Percentiles rank a stretch among this genome's conserved stretches.
Evolutionary conservation across 2,888 invertebrate genomes (phyloP).

Genomic region (Bellardia pandia): DNA sequence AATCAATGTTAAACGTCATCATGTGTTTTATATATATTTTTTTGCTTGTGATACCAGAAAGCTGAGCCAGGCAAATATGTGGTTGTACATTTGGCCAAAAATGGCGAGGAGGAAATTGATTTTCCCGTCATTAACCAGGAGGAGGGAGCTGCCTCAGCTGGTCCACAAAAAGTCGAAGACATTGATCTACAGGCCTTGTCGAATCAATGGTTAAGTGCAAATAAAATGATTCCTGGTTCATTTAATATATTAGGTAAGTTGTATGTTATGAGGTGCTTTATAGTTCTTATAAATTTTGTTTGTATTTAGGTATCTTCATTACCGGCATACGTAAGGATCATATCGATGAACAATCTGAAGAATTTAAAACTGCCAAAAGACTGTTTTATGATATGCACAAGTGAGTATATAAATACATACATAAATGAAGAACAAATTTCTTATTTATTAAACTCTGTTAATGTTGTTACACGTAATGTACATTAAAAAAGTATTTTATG

Average conservation of each 20-base stretch:
- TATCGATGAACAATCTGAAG: slow-evolving; percentile 80
- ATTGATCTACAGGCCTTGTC: slow-evolving; percentile 80
- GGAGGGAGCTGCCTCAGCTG: slow-evolving; percentile 70
- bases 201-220: slow-evolving; percentile 93
- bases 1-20: slow-evolving; percentile 40
- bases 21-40: slow-evolving; percentile 4
- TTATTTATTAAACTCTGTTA: too few species aligned
- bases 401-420: slow-evolving; percentile 72
- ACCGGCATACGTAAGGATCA: slow-evolving; percentile 88
- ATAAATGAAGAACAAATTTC: too few species aligned
- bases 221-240: slow-evolving; percentile 95
- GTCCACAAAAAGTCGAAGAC: slow-evolving; percentile 75
- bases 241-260: slow-evolving; percentile 90
- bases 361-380: slow-evolving; percentile 78
- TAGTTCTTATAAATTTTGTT: neutral
- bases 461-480: too few species aligned
- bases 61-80: slow-evolving; percentile 88
- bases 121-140: slow-evolving; percentile 75
- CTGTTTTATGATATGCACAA: slow-evolving; percentile 79
- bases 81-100: slow-evolving; percentile 91
- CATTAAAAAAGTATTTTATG: too few species aligned
- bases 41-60: slow-evolving; percentile 75
- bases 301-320: slow-evolving; percentile 88
- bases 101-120: slow-evolving; percentile 86
- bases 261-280: slow-evolving; percentile 79